Percentiles rank a stretch among this genome's conserved stretches.
Conservation (phyloP, 2,888 invertebrate genomes). For the Megaustenia siamemsis region DNA sequence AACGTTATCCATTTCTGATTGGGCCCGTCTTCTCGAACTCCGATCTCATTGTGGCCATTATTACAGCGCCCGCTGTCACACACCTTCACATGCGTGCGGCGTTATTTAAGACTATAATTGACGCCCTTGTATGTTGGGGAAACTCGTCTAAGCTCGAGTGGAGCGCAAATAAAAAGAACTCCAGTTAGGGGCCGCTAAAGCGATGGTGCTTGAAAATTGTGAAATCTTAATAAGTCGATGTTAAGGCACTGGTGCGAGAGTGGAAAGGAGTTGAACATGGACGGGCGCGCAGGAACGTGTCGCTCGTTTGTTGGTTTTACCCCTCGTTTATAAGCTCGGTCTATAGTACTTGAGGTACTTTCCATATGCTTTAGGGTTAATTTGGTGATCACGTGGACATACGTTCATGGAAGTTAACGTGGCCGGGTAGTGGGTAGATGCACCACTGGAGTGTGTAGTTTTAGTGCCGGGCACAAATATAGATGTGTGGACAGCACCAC, state of each 20-base stretch:
- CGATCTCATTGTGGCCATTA: background rate
- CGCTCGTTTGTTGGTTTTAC: background rate
- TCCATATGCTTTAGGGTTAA: too few species aligned
- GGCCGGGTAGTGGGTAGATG: too few species aligned
- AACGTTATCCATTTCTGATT: background rate
- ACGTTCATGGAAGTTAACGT: too few species aligned
- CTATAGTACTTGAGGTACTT: too few species aligned
- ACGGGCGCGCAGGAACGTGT: background rate
- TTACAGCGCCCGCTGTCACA: conserved; percentile 3
- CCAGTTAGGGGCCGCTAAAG: conserved; percentile 9
- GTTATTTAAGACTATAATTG: conserved; percentile 30
- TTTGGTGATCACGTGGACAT: too few species aligned
- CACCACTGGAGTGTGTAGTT: too few species aligned
- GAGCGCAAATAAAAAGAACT: background rate
- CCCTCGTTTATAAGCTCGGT: background rate
- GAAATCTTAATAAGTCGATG: background rate
- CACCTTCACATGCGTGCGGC: background rate
- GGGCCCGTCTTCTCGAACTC: background rate
- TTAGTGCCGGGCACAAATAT: too few species aligned
- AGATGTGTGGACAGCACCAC: too few species aligned
- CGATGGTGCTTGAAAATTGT: background rate
- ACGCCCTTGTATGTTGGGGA: background rate
- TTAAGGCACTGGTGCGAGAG: background rate
- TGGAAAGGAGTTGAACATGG: background rate
- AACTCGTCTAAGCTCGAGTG: background rate